phyloP scores from a whole-genome alignment of 2,113 vertebrate species.

The Pithys albifrons region DNA sequence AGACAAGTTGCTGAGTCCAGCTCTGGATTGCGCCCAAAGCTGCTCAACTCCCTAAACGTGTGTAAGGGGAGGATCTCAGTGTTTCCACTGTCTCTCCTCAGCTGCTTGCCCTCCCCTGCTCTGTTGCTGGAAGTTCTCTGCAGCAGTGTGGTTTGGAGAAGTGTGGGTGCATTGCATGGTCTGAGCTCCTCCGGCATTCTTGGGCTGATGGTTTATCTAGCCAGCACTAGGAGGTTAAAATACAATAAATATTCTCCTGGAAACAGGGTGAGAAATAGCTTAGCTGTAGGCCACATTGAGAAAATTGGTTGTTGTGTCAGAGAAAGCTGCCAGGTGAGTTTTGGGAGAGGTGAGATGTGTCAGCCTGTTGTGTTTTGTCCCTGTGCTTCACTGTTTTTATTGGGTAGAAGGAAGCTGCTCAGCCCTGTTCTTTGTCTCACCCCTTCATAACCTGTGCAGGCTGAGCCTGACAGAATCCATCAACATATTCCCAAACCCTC shows the following conservation, averaged over 20 bases:
- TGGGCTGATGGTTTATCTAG: not conserved
- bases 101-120: not conserved
- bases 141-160: not conserved
- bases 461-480: not conserved
- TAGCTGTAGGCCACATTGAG: not conserved
- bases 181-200: not conserved
- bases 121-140: not conserved
- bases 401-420: not conserved
- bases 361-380: not conserved
- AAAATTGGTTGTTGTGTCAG: not conserved
- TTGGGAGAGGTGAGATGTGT: not conserved
- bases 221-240: not conserved
- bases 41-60: not conserved
- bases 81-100: not conserved
- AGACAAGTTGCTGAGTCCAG: not conserved
- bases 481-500: not conserved
- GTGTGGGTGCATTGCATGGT: not conserved
- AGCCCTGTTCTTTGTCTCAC: not conserved
- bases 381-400: fast-evolving
- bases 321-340: not conserved
- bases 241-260: not conserved
- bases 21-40: not conserved
- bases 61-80: not conserved
- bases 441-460: not conserved
- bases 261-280: not conserved